Conservation (phyloP, 2,113 vertebrate species). For the Scartelaos histophorus region DNA sequence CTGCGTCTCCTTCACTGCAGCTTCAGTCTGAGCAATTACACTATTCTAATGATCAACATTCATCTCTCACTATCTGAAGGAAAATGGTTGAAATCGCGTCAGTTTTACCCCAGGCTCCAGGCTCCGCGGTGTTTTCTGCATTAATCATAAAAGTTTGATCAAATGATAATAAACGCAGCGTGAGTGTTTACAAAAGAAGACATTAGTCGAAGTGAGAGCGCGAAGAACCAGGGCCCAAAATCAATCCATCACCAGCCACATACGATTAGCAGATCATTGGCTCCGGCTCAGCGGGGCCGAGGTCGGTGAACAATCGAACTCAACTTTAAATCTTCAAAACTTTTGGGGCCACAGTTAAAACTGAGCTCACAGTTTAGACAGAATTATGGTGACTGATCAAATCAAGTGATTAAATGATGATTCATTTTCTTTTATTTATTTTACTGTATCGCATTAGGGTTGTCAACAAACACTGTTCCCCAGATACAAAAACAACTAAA, state of each 20-base stretch:
- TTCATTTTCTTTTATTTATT: no score
- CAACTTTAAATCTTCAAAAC: conserved; percentile 1
- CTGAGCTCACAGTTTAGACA: no score
- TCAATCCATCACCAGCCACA: conserved; percentile 15
- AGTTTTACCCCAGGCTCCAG: not conserved
- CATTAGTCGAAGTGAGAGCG: not conserved
- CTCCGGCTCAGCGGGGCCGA: conserved; percentile 13
- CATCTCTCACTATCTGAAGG: not conserved
- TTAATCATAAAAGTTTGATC: conserved; percentile 3
- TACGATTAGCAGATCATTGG: conserved; percentile 13
- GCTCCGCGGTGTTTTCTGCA: not conserved
- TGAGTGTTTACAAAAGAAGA: conserved; percentile 12
- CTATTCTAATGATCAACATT: not conserved
- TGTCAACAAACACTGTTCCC: no score
- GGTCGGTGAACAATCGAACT: conserved; percentile 8
- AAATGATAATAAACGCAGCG: not conserved
- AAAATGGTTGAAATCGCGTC: not conserved
- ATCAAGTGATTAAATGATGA: no score
- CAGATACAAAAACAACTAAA: no score
- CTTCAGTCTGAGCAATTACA: not conserved
- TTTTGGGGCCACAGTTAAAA: not conserved
- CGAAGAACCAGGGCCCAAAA: conserved; percentile 15
- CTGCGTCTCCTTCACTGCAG: not conserved
- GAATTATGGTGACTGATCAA: no score
- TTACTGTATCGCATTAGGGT: no score